Evolutionary conservation across 1,140 invertebrate species (phyloP), one percentile per base, ranked within the genome.

Genomic region (Mesaphorura yosii): DNA sequence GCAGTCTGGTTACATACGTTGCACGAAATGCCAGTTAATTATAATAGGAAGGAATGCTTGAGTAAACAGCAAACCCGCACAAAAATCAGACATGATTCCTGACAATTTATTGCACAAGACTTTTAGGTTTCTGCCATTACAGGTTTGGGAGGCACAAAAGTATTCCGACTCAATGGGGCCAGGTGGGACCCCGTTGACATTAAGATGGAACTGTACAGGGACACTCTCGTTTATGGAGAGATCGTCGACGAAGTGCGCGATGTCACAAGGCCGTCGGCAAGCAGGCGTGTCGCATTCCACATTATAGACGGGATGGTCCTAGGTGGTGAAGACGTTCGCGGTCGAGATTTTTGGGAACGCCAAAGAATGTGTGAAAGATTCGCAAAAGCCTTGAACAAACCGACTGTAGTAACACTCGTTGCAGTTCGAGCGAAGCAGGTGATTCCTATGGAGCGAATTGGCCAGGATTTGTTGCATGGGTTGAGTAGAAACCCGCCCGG

Each of bases 231-330:
- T 23, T 86, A 81, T 64, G 87, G 78, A 0, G 88, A 92, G 71
- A 67, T 86, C 38, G 80, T 90, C 20, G 72, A 70, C 51, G 84
- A 83, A 27, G 29, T 49, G 2, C 27, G 19, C 19, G 44, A 25
- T 55, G 37, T 44, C 40, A 26, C 62, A 12, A 82, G 84, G 62
- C 68, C 6, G 14, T 20, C 26, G 20, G 20, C 39, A 1, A 34
- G 10, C 10, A 34, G n/a, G n/a, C 10, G 10, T 10, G 75, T 68
- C 42, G 77, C 78, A 2, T 68, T 94, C 2, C 89, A 95, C 68
- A 79, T 93, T 3, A 78, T 95, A 17, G 90, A 96, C 70, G 88
- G 81, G 0, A 69, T 84, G 41, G 72, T 79, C 44, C 70, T 96
- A 7, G 88, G 85, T 41, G 81, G 82, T 15, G 76, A 77, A 42